Evolutionary conservation across 2,888 invertebrate genomes (phyloP), one percentile per base, ranked within the genome.

Genomic region (Drosophila quinaria): DNA sequence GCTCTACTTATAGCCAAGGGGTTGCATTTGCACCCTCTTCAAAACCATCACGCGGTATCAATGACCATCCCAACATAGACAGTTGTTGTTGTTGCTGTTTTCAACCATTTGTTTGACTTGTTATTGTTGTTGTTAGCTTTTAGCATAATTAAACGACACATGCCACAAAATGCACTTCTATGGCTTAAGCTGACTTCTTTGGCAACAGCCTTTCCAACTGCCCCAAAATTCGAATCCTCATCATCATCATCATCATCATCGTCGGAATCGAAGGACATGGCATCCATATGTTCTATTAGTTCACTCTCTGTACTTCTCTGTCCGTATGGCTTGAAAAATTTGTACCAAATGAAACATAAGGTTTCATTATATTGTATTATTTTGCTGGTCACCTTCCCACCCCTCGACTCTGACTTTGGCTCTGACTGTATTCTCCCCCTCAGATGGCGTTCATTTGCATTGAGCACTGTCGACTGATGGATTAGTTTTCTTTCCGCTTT

Each of bases 71-170:
- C 62, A 61, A 64, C 50, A 79, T 58, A 44, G 58, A 46, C 78
- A 72, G 73, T 72, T 75, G 62, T 64, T 64, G 35, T 70, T 35
- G 33, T 13, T 35, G 33, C 11, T 11, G 13, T 35, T 63, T 39
- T 41, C 58, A 64, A 52, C 56, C 80, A 81, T 80, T 78, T 74
- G 81, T 78, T 75, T 79, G 79, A 67, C 75, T 80, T 81, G 87
- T 68, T 82, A 65, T 74, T 86, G 81, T 66, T 86, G 88, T 62
- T 80, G 89, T 90, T 90, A 86, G 91, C 92, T 92, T 92, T 92
- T 92, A 91, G 90, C 90, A 82, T 91, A 92, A 92, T 92, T 92
- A 92, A 92, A 92, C 87, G 91, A 91, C 92, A 92, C 92, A 92
- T 92, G 92, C 91, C 90, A 84, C 89, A 90, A 90, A 90, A 84